A percentile compares a stretch with the other conserved stretches of the same genome.
Conservation (phyloP, 53 echinoderm and acorn worm genomes). For the Glandiceps talaboti region DNA sequence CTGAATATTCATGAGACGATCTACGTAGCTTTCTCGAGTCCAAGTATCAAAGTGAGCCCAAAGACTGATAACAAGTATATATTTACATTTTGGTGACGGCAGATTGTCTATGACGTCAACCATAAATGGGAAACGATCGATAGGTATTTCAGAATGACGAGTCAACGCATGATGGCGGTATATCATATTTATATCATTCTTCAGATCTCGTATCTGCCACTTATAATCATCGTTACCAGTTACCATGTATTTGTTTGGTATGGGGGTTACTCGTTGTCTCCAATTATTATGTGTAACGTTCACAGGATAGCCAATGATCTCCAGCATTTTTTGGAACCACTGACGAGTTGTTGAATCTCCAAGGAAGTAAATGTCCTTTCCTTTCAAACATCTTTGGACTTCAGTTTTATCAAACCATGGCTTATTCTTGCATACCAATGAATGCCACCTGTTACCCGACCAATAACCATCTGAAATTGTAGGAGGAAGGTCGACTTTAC, state of each 20-base stretch:
- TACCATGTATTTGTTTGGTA: background rate
- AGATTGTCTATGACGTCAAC: conserved; percentile 7
- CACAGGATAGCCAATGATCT: conserved; percentile 8
- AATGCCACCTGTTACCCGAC: conserved; percentile 23
- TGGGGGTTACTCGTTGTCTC: background rate
- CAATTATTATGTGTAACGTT: background rate
- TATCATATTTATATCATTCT: conserved; percentile 6
- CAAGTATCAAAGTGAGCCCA: conserved; percentile 37
- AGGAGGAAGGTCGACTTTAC: conserved; percentile 9
- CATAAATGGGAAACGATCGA: background rate
- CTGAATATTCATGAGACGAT: conserved; percentile 5
- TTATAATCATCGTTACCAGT: background rate
- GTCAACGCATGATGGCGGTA: conserved; percentile 11
- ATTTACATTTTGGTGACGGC: background rate
- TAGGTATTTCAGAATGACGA: background rate
- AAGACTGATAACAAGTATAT: conserved; percentile 20
- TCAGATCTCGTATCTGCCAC: background rate
- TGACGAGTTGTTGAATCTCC: conserved; percentile 21
- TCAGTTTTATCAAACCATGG: conserved; percentile 8
- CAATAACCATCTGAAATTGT: conserved; percentile 26
- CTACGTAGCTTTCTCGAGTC: conserved; percentile 23
- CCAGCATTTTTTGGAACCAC: conserved; percentile 11
- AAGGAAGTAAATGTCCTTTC: conserved; percentile 17
- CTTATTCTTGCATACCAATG: conserved; percentile 13
- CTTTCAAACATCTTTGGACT: conserved; percentile 14